Conservation (phyloP, 23 tunicate genomes). For the Styela plicata region DNA sequence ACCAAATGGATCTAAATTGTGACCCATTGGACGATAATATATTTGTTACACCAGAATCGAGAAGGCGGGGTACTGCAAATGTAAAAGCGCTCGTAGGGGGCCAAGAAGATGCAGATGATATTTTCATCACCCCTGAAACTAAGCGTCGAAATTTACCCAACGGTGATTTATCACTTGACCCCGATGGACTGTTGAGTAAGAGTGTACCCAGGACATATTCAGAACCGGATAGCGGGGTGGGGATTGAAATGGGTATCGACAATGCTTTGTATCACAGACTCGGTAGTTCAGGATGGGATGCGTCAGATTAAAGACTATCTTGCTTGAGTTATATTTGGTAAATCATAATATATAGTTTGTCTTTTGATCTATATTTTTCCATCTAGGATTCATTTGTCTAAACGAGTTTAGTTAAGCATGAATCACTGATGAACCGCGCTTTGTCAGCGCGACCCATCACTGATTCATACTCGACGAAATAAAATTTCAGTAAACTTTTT, state of each 20-base stretch:
- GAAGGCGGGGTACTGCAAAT: constrained; percentile 24
- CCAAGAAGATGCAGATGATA: not conserved
- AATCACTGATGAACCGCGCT: no score
- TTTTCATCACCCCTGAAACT: constrained; percentile 2
- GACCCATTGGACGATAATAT: constrained; percentile 23
- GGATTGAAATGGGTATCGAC: constrained; percentile 72
- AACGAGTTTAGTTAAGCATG: no score
- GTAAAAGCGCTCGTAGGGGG: constrained; percentile 6
- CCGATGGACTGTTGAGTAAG: constrained; percentile 14
- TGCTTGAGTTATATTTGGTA: no score
- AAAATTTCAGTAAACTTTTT: no score
- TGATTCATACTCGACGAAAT: no score
- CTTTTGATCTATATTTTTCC: no score
- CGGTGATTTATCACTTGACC: not conserved
- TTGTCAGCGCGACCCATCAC: no score
- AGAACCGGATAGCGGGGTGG: constrained; percentile 92
- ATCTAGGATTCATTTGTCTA: no score
- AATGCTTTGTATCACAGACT: constrained; percentile 77
- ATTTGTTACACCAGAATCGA: constrained; percentile 30
- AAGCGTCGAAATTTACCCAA: not conserved
- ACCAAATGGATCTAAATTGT: not conserved
- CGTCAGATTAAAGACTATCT: constrained; percentile 7
- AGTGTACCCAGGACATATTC: constrained; percentile 60
- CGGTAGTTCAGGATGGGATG: constrained; percentile 29
- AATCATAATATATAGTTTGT: no score